phyloP scores from a whole-genome alignment of 2,797 vertebrate genomes.

The Myotis planiceps region DNA sequence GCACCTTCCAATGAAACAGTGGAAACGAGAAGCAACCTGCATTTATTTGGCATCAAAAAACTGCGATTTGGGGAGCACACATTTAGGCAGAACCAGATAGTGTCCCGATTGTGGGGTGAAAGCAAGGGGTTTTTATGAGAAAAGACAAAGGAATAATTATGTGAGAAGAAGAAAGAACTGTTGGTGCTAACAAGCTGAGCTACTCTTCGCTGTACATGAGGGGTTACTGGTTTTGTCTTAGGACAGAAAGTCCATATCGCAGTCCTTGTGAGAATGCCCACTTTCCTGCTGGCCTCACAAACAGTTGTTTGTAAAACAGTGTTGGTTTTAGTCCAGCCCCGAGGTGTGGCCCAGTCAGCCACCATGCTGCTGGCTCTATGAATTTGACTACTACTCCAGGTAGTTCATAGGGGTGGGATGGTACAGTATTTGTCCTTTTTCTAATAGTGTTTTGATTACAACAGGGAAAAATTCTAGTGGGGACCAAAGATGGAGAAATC shows the following conservation, averaged over 20 bases:
- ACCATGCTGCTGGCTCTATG: background rate
- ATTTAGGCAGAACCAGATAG: background rate
- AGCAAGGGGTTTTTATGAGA: background rate
- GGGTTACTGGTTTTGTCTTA: background rate
- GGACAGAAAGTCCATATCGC: background rate
- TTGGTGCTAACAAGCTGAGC: background rate
- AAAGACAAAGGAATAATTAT: background rate
- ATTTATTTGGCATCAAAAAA: background rate
- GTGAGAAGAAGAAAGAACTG: background rate
- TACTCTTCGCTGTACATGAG: background rate
- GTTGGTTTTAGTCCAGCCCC: background rate
- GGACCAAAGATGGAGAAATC: conserved; percentile 98
- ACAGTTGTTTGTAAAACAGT: background rate
- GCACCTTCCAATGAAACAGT: no score
- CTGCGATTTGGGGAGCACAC: background rate
- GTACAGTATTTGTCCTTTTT: background rate
- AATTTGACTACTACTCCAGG: background rate
- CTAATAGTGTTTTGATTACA: conserved; percentile 36
- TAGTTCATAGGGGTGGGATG: background rate
- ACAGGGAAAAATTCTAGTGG: conserved; percentile 97
- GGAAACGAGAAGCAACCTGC: background rate
- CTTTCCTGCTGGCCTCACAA: background rate
- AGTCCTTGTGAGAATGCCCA: background rate
- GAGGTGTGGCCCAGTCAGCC: background rate
- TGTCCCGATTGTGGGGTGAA: background rate